Percentiles rank a stretch among this genome's conserved stretches.
These are phyloP conservation scores for Bombus turneri DNA, from an alignment of 1,140 invertebrate genomes.

Conservation along the genomic window DNA sequence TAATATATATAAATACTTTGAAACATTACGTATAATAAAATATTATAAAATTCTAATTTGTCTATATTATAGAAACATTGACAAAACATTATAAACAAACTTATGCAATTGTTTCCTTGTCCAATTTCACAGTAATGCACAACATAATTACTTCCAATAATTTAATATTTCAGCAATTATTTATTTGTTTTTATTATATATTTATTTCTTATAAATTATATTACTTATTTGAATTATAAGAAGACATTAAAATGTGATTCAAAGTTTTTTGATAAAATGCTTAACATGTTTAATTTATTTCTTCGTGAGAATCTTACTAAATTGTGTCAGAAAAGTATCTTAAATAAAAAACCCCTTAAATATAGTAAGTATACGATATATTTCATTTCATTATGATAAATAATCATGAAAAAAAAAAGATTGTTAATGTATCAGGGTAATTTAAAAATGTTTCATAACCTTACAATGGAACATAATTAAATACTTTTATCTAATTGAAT, in stretches of 20 bases:
- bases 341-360: not conserved
- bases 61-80: not conserved
- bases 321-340: not conserved
- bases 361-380: slow-evolving; percentile 20
- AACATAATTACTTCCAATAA: not conserved
- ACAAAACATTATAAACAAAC: slow-evolving; percentile 8
- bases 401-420: not conserved
- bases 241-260: not conserved
- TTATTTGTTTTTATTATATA: too few relatives aligned
- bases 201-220: too few relatives aligned
- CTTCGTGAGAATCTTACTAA: not conserved
- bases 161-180: not conserved
- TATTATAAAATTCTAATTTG: slow-evolving; percentile 19
- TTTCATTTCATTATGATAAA: not conserved
- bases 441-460: not conserved
- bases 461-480: not conserved
- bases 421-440: not conserved
- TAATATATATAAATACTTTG: slow-evolving; percentile 5
- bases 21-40: slow-evolving; percentile 5
- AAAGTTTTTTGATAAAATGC: not conserved
- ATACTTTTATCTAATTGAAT: not conserved
- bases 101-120: not conserved
- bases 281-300: not conserved
- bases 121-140: slow-evolving; percentile 28
- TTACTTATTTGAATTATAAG: not conserved